Base-by-base conservation (phyloP, 1,140 invertebrate genomes). In the Eurosta solidaginis region DNA sequence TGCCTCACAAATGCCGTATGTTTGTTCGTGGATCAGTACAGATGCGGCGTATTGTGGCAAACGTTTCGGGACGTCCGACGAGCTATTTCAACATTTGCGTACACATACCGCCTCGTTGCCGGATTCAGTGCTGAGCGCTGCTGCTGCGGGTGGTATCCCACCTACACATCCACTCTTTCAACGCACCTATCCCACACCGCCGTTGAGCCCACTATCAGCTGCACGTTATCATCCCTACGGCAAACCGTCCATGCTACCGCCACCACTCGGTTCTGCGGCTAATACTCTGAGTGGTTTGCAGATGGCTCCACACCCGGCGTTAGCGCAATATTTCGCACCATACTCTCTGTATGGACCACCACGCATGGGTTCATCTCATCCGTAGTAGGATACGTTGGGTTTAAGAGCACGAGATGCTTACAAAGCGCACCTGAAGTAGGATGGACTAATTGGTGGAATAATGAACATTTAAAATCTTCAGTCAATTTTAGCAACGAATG, bases 1-100 rank as follows among this genome's bases (percentile, higher is more conserved):
- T 0, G 92, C 92, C 7, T 92, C 93, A 0, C 92, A 93, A 81
- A 86, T 95, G 77, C 94, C 94, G 0, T 95, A 95, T 84, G 93
- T 97, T 0, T 97, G 96, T 88, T 97, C 94, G 86, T 98, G 96
- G 96, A 95, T 98, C 82, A 93, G 93, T 10, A 94, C 94, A 20
- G 95, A 96, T 85, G 92, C 93, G 0, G 90, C 92, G 0, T 97
- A 96, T 83, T 98, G 97, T 85, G 96, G 96, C 27, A 98, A 98
- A 85, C 89, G 96, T 50, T 98, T 97, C 85, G 89, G 91, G 14
- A 93, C 92, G 52, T 96, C 96, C 0, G 96, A 98, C 81, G 96
- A 98, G 86, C 90, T 98, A 2, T 89, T 98, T 52, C 93, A 95
- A 82, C 96, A 98, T 89, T 89, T 98, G 68, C 90, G 96, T 79